Base-by-base conservation (phyloP, 2,113 vertebrate species). In the Micromys minutus region DNA sequence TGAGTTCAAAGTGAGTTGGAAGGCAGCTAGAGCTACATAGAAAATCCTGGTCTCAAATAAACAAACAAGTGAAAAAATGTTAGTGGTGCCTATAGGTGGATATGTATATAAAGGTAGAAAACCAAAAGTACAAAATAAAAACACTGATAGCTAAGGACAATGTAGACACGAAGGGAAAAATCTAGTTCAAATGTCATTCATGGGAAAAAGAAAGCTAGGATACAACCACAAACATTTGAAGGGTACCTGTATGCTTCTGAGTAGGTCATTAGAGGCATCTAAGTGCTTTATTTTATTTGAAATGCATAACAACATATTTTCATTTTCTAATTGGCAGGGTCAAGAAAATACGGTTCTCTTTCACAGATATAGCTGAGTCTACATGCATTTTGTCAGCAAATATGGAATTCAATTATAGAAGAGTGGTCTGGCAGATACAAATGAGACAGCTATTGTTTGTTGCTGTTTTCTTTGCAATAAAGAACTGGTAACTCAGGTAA, bases 391-490 rank as follows among this genome's bases (percentile, higher is more conserved):
- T 63, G 69, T 80, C 42, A 92, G 71, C 50, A 96, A 95, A 81
- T 57, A 57, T 57, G 52, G 52, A 81, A 39, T 57, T 26, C n/a
- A 81, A 81, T 59, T 29, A 83, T 42, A 83, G 77, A 80, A 57
- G 13, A 42, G 12, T 42, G 55, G n/a, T 29, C 71, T 84, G 57
- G 80, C 47, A 94, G 80, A 87, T 96, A 96, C 87, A 69, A 97
- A 69, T 31, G 76, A 86, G 24, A 63, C 19, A 77, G 59, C 24
- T 80, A 5, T 79, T 89, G 93, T 50, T 71, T 89, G 94, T 50
- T 69, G 75, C 42, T 57, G 22, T 59, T 91, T n/a, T 61, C 59
- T 65, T 79, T 36, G 15, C 3, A 3, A 26, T 3, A 24, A 11
- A 34, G 13, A 1, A 45, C 47, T 36, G 39, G 1, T 50, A 76